phyloP scores from a whole-genome alignment of 2,113 vertebrate genomes.

The Saguinus midas region DNA sequence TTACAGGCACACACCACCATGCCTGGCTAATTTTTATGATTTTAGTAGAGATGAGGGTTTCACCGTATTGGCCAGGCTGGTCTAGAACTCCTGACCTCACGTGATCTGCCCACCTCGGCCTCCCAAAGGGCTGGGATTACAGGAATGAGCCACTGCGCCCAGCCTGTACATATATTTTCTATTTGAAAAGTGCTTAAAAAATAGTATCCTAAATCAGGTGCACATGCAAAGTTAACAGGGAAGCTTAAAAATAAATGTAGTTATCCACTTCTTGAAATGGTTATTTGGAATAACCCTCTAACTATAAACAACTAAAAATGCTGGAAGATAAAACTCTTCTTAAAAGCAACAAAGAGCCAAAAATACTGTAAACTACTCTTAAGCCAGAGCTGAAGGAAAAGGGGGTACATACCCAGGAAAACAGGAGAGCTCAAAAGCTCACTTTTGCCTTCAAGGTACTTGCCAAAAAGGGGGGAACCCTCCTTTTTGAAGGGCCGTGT shows the following conservation, averaged over 20 bases:
- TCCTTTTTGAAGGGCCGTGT: background rate
- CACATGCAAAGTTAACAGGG: background rate
- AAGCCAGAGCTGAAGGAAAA: background rate
- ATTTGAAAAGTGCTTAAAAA: conserved; percentile 1
- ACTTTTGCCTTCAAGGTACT: background rate
- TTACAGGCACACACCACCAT: too few relatives aligned
- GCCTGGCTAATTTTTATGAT: too few relatives aligned
- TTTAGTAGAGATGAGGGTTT: too few relatives aligned
- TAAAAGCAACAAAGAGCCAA: conserved; percentile 3
- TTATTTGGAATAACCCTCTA: conserved; percentile 11
- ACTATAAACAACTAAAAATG: conserved; percentile 18
- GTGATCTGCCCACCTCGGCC: too few relatives aligned
- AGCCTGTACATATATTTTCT: background rate
- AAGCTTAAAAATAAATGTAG: background rate
- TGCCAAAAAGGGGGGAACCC: background rate
- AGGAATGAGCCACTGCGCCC: too few relatives aligned
- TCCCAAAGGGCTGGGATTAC: too few relatives aligned
- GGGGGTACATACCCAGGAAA: background rate
- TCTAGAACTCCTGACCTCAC: too few relatives aligned
- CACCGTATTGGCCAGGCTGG: too few relatives aligned
- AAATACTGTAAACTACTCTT: background rate
- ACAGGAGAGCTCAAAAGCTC: background rate
- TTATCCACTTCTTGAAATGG: background rate
- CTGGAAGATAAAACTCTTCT: background rate
- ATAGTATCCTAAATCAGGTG: background rate